Evolutionary conservation across 2,113 vertebrate genomes (phyloP).

Genomic region (Alaudala cheleensis): DNA sequence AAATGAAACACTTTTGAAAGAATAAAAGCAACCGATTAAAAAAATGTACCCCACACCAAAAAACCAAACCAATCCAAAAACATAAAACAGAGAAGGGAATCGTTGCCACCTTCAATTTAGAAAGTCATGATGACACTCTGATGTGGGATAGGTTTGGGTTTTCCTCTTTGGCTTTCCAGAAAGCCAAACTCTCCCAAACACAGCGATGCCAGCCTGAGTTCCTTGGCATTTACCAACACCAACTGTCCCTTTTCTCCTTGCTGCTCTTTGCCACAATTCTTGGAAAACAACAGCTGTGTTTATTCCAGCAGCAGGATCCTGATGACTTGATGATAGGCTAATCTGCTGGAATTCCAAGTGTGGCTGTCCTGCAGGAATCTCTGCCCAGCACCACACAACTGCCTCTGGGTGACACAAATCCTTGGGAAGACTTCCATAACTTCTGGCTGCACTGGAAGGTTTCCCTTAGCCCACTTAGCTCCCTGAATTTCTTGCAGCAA

Average conservation of each 20-base stretch:
- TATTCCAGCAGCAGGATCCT: conserved; percentile 73
- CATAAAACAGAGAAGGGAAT: not conserved
- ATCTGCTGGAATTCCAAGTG: conserved; percentile 76
- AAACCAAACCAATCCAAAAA: not conserved
- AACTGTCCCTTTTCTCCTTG: conserved; percentile 72
- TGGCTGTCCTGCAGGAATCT: conserved; percentile 67
- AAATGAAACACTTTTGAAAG: not conserved
- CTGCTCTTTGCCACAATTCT: conserved; percentile 78
- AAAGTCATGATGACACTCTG: not conserved
- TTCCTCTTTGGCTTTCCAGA: conserved; percentile 40
- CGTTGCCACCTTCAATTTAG: not conserved
- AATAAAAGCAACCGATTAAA: not conserved
- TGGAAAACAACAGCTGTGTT: conserved; percentile 85
- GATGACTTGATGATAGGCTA: conserved; percentile 79
- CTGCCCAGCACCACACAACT: conserved; percentile 39
- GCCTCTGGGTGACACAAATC: conserved; percentile 53
- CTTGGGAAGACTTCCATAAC: conserved; percentile 43
- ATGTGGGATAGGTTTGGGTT: not conserved
- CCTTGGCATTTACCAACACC: conserved; percentile 64
- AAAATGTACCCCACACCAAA: fast-evolving
- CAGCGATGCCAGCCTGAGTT: conserved; percentile 56
- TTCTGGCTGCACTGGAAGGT: not conserved
- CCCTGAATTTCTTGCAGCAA: conserved; percentile 26
- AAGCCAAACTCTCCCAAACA: conserved; percentile 36
- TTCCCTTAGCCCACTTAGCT: not conserved